A percentile compares a stretch with the other conserved stretches of the same genome.
Conservation (phyloP, 2,888 invertebrate species). For the Mylabris sibirica region DNA sequence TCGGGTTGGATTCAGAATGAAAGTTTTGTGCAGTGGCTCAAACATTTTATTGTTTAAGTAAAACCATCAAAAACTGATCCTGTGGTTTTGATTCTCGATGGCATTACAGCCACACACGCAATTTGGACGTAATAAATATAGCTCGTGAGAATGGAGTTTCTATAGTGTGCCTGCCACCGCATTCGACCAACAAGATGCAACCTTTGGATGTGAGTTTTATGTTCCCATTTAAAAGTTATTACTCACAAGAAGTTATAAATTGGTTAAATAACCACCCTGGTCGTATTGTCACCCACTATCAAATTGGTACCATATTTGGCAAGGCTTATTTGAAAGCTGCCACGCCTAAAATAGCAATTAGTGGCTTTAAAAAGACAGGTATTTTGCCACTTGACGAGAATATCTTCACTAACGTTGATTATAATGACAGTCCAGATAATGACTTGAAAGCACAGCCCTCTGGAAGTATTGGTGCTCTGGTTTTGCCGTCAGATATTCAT, state of each 20-base stretch:
- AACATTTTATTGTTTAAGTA: slow-evolving; percentile 35
- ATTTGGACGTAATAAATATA: slow-evolving; percentile 28
- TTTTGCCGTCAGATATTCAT: too few relatives aligned
- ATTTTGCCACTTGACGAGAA: too few relatives aligned
- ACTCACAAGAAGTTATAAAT: slow-evolving; percentile 17
- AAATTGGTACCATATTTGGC: background rate
- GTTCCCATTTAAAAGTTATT: slow-evolving; percentile 28
- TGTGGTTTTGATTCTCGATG: slow-evolving; percentile 36
- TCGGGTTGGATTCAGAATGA: slow-evolving; percentile 39
- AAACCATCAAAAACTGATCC: slow-evolving; percentile 35
- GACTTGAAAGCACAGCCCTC: too few relatives aligned
- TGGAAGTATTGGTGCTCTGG: too few relatives aligned
- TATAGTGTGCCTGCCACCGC: slow-evolving; percentile 39
- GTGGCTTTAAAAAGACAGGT: too few relatives aligned
- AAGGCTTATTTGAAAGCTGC: background rate
- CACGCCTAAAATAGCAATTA: too few relatives aligned
- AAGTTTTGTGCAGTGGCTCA: slow-evolving; percentile 37
- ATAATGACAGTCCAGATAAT: too few relatives aligned
- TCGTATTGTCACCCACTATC: too few relatives aligned
- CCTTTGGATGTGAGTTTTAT: slow-evolving; percentile 27
- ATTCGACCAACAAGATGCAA: slow-evolving; percentile 40
- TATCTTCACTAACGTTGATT: too few relatives aligned
- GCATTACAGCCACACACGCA: slow-evolving; percentile 31
- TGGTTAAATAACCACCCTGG: slow-evolving; percentile 17
- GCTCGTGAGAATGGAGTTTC: slow-evolving; percentile 34